Evolutionary conservation across 1,140 invertebrate genomes (phyloP), one percentile per base, ranked within the genome.

Genomic region (Trigoniulus corallinus): DNA sequence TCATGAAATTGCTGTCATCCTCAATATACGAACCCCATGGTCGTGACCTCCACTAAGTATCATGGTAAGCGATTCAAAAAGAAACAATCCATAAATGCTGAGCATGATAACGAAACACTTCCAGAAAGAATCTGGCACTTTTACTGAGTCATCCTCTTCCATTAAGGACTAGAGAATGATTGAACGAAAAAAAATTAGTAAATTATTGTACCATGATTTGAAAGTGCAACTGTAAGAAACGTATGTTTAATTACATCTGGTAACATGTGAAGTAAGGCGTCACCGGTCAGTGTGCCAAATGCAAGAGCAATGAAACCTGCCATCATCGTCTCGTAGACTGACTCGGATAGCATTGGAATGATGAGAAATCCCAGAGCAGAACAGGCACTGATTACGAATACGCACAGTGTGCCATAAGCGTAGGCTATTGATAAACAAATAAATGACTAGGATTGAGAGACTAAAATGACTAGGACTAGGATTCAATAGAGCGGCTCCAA

Each of bases 221-320:
- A 34, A 7, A 7, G 29, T 34, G 7, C 7, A 7, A 34, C 7
- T 34, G 29, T 34, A 7, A 34, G 29, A 34, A n/a, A 7, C 29
- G 15, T 34, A 15, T 34, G 29, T 34, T 34, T 34, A 34, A 34
- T 50, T 58, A 60, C 58, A 42, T 60, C 50, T 18, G 70, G 70
- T 24, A 72, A 57, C 1, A 72, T 60, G 61, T 72, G 70, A 0
- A 72, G 49, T 1, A 72, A 20, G 25, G 68, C 64, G 53, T 72
- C 70, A 10, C 64, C 61, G 26, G 60, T 53, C 23, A 72, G 52
- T 1, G 68, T 67, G 3, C 70, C 69, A 18, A 70, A 67, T 39
- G 67, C 68, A 21, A 72, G 56, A 10, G 65, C 69, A n/a, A 69
- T 56, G 43, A 71, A 67, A 4, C 60, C 23, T 3, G 57, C 53